Evolutionary conservation across 2,113 vertebrate species (phyloP).

Genomic region (Grammomys surdaster): DNA sequence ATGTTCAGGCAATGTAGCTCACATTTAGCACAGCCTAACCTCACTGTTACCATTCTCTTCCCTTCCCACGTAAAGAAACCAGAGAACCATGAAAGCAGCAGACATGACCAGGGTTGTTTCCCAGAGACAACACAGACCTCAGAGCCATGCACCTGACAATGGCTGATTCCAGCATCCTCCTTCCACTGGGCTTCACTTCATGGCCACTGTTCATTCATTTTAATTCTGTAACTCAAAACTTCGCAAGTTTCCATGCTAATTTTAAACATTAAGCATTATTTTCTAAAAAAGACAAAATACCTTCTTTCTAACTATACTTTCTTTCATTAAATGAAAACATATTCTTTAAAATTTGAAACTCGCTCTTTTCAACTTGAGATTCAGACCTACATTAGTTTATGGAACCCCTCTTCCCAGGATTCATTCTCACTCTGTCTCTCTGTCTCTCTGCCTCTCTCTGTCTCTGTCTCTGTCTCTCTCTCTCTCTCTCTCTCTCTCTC

Average conservation of each 20-base stretch:
- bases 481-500: not conserved
- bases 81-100: not conserved
- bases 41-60: not conserved
- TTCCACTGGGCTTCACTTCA: not conserved
- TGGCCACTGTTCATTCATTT: not conserved
- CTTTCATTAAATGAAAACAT: not conserved
- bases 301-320: not conserved
- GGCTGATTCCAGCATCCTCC: not conserved
- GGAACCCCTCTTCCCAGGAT: not conserved
- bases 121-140: not conserved
- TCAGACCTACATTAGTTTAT: not conserved
- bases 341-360: not conserved
- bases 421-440: not conserved
- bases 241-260: not conserved
- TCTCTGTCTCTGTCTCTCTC: not conserved
- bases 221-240: not conserved
- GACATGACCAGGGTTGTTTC: not conserved
- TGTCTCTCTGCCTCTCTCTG: not conserved
- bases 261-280: conserved; percentile 7
- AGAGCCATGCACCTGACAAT: not conserved
- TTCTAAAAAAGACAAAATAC: not conserved
- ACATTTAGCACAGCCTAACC: not conserved
- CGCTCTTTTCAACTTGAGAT: not conserved
- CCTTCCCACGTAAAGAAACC: not conserved
- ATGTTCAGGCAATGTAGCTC: not conserved